Base-by-base conservation (phyloP, 2,797 vertebrate genomes). In the Gobionotothen gibberifrons region DNA sequence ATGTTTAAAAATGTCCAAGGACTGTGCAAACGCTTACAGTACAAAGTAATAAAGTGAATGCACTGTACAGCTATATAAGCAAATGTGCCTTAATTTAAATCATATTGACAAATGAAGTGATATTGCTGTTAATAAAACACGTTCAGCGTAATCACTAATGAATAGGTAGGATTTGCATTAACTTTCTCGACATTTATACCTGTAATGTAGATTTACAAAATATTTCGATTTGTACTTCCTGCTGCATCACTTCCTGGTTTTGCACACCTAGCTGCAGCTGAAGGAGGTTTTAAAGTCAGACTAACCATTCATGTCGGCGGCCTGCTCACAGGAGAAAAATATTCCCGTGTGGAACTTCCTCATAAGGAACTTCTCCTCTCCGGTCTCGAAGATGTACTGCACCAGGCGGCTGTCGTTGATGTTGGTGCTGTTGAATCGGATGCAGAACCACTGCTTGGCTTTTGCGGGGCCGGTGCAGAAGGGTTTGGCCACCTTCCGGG, bases 261-360 rank as follows among this genome's bases (percentile, higher is more conserved):
- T 19, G 3, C 43, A 51, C 21, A 21, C 61, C 40, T 29, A 1
- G 5, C 44, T 55, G 26, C 26, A n/a, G 43, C 32, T 3, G 53
- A 39, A 32, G 43, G 26, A 16, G 32, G 32, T 36, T 36, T 53
- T 5, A 6, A 2, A 0, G 26, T 54, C 42, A 3, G 21, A 36
- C 96, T 95, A 87, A 98, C 97, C 97, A 42, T 93, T 81, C 43
- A 95, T 92, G 54, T 89, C 89, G 0, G 92, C 77, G 4, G 89
- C 88, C 85, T 97, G 95, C 76, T 97, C 96, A 0, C 97, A 97
- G 56, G 96, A 97, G 73, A 94, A 95, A 89, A 97, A 98, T 63
- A 98, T 96, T 0, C 96, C 96, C 0, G 94, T 93, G 3, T 97
- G 96, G 77, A 98, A 96, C 89, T 88, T 94, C 14, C 79, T 89